Conservation (phyloP, 1,140 invertebrate genomes). For the Cyrtorhinus lividipennis region DNA sequence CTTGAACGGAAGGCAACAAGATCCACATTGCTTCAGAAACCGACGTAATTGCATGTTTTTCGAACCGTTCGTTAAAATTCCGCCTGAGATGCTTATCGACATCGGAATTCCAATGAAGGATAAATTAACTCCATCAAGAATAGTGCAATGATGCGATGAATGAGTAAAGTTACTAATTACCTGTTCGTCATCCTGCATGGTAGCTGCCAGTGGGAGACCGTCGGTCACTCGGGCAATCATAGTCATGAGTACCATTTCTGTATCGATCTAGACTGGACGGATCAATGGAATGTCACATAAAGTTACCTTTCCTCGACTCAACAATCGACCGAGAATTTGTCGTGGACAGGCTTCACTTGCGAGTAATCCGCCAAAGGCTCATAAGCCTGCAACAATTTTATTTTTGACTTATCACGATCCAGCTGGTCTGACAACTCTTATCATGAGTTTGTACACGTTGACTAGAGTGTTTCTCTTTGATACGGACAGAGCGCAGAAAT, state of each 20-base stretch:
- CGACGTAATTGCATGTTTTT: no score
- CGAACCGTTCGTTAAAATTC: no score
- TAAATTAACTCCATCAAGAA: no score
- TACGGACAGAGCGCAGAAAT: no score
- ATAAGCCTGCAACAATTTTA: neutral
- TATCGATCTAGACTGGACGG: neutral
- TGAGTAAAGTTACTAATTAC: no score
- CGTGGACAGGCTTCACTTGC: neutral
- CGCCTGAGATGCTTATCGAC: no score
- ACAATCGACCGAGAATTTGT: neutral
- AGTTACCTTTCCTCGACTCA: neutral
- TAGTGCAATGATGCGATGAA: no score
- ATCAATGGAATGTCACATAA: neutral
- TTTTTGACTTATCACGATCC: neutral
- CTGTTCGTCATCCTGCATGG: slow-evolving; percentile 96
- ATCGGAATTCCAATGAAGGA: no score
- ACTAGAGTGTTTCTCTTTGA: neutral
- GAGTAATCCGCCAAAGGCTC: neutral
- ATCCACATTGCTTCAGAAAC: no score
- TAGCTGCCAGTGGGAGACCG: slow-evolving; percentile 88
- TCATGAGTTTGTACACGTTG: slow-evolving; percentile 3
- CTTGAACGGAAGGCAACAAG: no score
- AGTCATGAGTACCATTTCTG: slow-evolving; percentile 81
- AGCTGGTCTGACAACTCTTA: slow-evolving; percentile 2
- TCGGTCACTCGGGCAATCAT: slow-evolving; percentile 93